phyloP scores from a whole-genome alignment of 2,797 vertebrate genomes.

The Parauchenoglanis ngamensis region DNA sequence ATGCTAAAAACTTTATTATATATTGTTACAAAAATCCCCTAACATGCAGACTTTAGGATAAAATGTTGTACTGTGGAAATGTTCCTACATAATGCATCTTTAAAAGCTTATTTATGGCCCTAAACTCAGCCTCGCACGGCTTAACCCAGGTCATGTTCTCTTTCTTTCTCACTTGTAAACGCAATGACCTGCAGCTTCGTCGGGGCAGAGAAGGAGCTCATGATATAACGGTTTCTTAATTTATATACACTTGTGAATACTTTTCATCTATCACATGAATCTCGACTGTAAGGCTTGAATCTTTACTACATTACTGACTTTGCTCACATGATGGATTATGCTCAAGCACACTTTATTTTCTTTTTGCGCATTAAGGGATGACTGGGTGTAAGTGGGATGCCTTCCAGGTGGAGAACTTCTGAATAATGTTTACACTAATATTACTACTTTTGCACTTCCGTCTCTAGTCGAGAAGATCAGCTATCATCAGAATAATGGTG shows the following conservation, averaged over 20 bases:
- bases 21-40: neutral
- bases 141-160: neutral
- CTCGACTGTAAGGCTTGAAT: neutral
- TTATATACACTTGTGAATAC: neutral
- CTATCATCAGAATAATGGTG: conserved; percentile 7
- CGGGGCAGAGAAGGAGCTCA: neutral
- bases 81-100: conserved; percentile 15
- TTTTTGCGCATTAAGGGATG: neutral
- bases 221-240: neutral
- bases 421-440: conserved; percentile 35
- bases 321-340: neutral
- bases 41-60: neutral
- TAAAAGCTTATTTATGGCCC: neutral
- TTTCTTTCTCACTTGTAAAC: neutral
- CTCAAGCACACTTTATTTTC: neutral
- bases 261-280: neutral
- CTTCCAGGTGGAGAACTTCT: conserved; percentile 20
- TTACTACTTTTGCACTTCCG: conserved; percentile 22
- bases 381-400: conserved; percentile 13
- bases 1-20: neutral
- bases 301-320: neutral
- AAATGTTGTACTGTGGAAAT: neutral
- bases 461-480: neutral
- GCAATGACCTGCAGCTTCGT: neutral
- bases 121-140: neutral